Base-by-base conservation (phyloP, 2,888 invertebrate genomes). In the Limenitis camilla region DNA sequence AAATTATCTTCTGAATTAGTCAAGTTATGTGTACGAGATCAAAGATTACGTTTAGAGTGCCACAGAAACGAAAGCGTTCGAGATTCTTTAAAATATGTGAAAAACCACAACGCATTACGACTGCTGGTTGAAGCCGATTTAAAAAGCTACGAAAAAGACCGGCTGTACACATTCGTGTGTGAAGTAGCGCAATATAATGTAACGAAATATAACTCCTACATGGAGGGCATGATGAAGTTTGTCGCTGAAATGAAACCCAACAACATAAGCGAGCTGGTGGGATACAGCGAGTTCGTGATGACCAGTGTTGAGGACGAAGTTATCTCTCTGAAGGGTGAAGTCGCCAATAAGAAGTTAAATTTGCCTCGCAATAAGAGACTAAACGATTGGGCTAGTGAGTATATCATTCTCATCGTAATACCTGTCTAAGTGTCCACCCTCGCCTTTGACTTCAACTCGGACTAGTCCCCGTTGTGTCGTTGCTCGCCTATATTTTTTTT, bases 281-380 rank as follows among this genome's bases (percentile, higher is more conserved):
- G 61, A 6, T 63, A 62, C 44, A 55, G 60, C 32, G 62, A 64
- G 42, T 63, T 55, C 45, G 60, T 57, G 3, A 59, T 63, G 27
- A 55, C 58, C 5, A 58, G 56, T 38, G 54, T 65, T 5, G 61
- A 61, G 41, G 54, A 55, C 6, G 57, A 58, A 40, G 35, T 31
- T 9, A 30, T 49, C 9, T 19, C 35, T 27, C n/a, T 53, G 9
- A 53, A 40, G 10, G 27, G 27, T 7, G 42, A 38, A 10, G 32
- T 49, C 30, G 43, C 36, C 36, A 42, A 28, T n/a, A 43, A 49
- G 30, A 6, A 32, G 28, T 3, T 49, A 4, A 28, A 27, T 29
- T 29, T 27, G 31, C 49, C 49, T 28, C 38, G 11, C 31, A 30
- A 10, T 33, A 9, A 9, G 33, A 33, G 7, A 33, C 8, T 11